These are phyloP conservation scores for Anthoscopus minutus DNA, from an alignment of 2,113 vertebrate genomes.

Conservation along the genomic window DNA sequence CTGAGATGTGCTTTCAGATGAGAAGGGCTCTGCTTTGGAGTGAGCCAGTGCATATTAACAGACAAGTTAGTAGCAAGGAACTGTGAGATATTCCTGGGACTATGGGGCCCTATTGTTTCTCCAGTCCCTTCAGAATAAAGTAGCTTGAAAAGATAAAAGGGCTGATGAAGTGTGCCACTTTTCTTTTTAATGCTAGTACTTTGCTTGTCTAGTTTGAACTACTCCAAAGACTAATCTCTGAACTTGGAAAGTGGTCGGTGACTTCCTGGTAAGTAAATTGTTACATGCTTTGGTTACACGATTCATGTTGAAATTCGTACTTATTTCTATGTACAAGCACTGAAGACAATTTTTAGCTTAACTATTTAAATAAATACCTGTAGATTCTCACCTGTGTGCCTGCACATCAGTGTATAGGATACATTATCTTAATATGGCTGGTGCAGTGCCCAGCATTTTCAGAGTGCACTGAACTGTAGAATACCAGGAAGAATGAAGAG, in stretches of 20 bases:
- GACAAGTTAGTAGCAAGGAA: not conserved
- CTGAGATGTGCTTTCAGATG: not conserved
- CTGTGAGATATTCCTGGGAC: not conserved
- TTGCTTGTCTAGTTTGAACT: not conserved
- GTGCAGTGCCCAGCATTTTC: fast-evolving
- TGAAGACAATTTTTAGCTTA: not conserved
- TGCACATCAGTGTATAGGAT: not conserved
- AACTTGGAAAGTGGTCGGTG: not conserved
- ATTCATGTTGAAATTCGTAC: not conserved
- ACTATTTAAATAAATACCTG: not conserved
- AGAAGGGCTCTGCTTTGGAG: not conserved
- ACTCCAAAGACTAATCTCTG: not conserved
- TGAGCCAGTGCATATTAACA: not conserved
- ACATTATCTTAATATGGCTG: not conserved
- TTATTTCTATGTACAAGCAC: not conserved
- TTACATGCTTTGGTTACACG: not conserved
- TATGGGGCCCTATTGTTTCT: not conserved
- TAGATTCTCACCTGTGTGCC: fast-evolving
- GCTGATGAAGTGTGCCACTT: not conserved
- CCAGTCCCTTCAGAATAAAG: not conserved
- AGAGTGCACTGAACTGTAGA: not conserved
- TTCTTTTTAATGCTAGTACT: not conserved
- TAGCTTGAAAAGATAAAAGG: not conserved
- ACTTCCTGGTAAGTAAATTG: not conserved
- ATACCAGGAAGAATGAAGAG: not conserved